A percentile compares a stretch with the other conserved stretches of the same genome.
These are phyloP conservation scores for Himalopsyche tibetana DNA, from an alignment of 2,888 invertebrate genomes.

Conservation along the genomic window DNA sequence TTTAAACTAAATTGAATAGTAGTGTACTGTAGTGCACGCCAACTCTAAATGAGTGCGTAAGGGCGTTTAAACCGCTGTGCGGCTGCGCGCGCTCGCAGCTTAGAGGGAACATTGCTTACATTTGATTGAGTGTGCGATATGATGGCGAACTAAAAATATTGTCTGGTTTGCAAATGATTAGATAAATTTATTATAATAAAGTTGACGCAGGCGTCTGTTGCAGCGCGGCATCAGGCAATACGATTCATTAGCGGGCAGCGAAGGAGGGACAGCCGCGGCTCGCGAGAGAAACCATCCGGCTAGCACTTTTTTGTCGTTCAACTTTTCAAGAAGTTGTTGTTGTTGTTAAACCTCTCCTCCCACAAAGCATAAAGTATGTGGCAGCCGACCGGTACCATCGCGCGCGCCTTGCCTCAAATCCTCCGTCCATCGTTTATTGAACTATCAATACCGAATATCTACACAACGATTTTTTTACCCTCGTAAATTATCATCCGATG, in stretches of 20 bases:
- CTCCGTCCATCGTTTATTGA: not conserved
- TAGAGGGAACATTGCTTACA: no score
- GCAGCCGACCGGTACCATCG: constrained; percentile 18
- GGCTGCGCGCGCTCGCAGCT: no score
- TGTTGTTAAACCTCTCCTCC: constrained; percentile 48
- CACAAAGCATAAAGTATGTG: constrained; percentile 43
- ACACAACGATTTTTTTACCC: constrained; percentile 20
- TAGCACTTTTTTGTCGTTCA: constrained; percentile 52
- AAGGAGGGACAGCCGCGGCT: constrained; percentile 34
- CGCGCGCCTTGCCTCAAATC: constrained; percentile 16
- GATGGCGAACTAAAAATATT: no score
- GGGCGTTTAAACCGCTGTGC: no score
- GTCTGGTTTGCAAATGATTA: no score
- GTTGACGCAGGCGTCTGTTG: not conserved
- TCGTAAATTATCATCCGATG: constrained; percentile 31
- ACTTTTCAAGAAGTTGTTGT: constrained; percentile 51
- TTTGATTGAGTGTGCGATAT: no score
- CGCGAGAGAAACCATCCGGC: constrained; percentile 30
- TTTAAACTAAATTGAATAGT: no score
- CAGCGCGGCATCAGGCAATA: constrained; percentile 45
- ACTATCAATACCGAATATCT: constrained; percentile 24
- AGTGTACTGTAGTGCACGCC: no score
- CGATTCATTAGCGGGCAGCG: constrained; percentile 59
- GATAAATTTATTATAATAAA: not conserved
- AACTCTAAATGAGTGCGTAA: no score